These are phyloP conservation scores for Amphipyra berbera DNA, from an alignment of 2,888 invertebrate genomes.

Conservation along the genomic window DNA sequence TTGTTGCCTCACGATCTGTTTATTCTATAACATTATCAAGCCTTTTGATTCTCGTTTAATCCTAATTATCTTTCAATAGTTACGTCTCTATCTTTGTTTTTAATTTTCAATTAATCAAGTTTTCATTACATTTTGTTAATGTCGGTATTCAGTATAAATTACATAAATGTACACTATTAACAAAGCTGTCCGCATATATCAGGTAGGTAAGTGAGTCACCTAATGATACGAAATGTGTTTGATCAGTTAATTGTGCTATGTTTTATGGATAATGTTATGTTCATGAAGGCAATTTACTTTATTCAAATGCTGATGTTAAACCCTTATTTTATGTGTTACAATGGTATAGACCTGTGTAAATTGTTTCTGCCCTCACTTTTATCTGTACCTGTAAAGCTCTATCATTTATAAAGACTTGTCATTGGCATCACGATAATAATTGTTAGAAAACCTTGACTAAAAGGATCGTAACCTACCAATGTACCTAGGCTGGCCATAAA, in stretches of 20 bases:
- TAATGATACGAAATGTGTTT: conserved; percentile 51
- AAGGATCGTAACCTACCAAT: conserved; percentile 7
- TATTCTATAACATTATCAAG: too few species aligned
- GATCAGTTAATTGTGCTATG: conserved; percentile 44
- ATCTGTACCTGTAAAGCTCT: conserved; percentile 12
- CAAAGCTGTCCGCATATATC: conserved; percentile 3
- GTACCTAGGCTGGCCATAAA: not conserved
- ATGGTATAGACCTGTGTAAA: not conserved
- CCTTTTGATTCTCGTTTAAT: not conserved
- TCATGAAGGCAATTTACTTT: conserved; percentile 21
- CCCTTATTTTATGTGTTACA: conserved; percentile 3
- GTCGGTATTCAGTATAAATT: conserved; percentile 13
- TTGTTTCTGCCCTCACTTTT: conserved; percentile 5
- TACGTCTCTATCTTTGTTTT: not conserved
- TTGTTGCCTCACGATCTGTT: too few species aligned
- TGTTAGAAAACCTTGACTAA: conserved; percentile 36
- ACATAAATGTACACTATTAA: conserved; percentile 37
- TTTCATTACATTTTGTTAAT: conserved; percentile 14
- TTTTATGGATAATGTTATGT: conserved; percentile 34
- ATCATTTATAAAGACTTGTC: conserved; percentile 26
- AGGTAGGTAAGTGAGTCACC: conserved; percentile 41
- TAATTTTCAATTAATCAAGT: conserved; percentile 13
- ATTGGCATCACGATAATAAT: conserved; percentile 29
- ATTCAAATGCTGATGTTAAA: conserved; percentile 11
- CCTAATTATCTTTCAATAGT: not conserved